Conservation (phyloP, 2,888 invertebrate genomes). For the Parnassius glacialis region DNA sequence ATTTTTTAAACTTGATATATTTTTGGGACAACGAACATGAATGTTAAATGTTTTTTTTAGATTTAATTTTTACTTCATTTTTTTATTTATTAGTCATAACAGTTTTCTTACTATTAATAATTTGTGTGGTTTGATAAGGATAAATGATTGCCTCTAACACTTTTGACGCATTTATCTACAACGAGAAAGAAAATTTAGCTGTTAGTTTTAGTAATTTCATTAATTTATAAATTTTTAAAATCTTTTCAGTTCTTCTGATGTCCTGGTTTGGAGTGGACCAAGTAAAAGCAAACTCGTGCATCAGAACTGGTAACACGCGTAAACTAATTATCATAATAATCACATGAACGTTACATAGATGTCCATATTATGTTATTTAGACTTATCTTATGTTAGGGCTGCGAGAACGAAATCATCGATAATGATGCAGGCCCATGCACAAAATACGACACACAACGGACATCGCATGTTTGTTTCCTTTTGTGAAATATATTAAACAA, state of each 20-base stretch:
- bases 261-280: constrained; percentile 79
- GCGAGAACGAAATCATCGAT: constrained; percentile 36
- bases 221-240: constrained; percentile 18
- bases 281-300: constrained; percentile 75
- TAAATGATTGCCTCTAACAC: too few species aligned
- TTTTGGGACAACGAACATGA: too few species aligned
- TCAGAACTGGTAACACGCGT: constrained; percentile 72
- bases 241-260: constrained; percentile 76
- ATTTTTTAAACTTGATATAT: too few species aligned
- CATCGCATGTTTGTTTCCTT: background rate
- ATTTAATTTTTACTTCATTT: too few species aligned
- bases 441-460: constrained; percentile 8
- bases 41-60: too few species aligned
- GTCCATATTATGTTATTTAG: constrained; percentile 43
- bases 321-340: constrained; percentile 30
- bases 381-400: constrained; percentile 32
- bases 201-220: background rate
- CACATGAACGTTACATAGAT: constrained; percentile 44
- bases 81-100: too few species aligned
- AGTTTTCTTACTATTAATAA: too few species aligned
- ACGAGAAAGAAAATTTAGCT: too few species aligned
- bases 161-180: too few species aligned
- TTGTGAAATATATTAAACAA: too few species aligned
- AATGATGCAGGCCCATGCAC: constrained; percentile 30
- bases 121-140: too few species aligned